Evolutionary conservation across 2,113 vertebrate species (phyloP), one percentile per base, ranked within the genome.

Genomic region (Panurus biarmicus): DNA sequence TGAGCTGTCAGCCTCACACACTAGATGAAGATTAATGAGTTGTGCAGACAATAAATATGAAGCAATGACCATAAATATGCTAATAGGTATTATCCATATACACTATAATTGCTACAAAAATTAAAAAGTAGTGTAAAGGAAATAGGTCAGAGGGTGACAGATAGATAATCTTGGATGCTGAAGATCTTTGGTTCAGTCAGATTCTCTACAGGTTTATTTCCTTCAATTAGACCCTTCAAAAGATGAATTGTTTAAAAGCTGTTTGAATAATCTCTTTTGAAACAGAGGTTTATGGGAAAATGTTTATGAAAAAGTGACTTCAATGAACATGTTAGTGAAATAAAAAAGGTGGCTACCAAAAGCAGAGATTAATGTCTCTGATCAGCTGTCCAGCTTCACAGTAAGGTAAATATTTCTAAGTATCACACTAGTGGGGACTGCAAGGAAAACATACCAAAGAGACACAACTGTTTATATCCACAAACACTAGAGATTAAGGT

Each of bases 11-110:
- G 98, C 98, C 96, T 95, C 96, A 98, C 98, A 99, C 98, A 98
- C 98, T 98, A 98, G 99, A 99, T 98, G 99, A 99, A 99, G 99
- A 99, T 99, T 99, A 99, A 99, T 99, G 99, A 98, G 98, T 98
- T 97, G 93, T 94, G 97, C 96, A 98, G 98, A 99, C 99, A 99
- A 99, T 99, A 99, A 99, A 98, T 98, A 98, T 98, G 98, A 98
- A 98, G 98, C 98, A 98, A 98, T 98, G 98, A 99, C 99, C 98
- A 99, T 99, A 99, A 99, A 99, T 99, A 99, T 99, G 99, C 99
- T 99, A 99, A 99, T 98, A 97, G 96, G 95, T 97, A 98, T 98
- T 98, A 98, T 99, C 99, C 98, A 99, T 98, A 99, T 98, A 98
- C 98, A 97, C 97, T 93, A 89, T 98, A 98, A 99, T 98, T 98